Evolutionary conservation across 2,888 invertebrate genomes (phyloP).

Genomic region (Halocaridina rubra): DNA sequence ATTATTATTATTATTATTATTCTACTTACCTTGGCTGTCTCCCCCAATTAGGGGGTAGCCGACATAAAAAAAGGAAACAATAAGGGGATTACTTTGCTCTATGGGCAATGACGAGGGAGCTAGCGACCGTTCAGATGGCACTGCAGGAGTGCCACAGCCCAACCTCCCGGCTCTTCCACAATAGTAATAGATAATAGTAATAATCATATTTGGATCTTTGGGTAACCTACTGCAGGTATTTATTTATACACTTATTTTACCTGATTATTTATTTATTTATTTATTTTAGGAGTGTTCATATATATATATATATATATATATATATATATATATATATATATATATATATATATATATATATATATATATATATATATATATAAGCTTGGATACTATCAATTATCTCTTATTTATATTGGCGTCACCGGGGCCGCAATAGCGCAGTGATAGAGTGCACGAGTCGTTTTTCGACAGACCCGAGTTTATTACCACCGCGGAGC

Average conservation of each 20-base stretch:
- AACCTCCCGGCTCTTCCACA: no score
- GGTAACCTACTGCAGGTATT: not conserved
- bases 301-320: not conserved
- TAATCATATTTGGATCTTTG: no score
- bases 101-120: no score
- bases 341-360: conserved; percentile 11
- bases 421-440: not conserved
- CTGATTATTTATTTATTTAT: not conserved
- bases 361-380: not conserved
- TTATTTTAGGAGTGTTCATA: not conserved
- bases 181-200: no score
- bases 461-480: not conserved
- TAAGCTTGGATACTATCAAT: not conserved
- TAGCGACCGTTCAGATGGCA: no score
- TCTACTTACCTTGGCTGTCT: no score
- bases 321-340: conserved; percentile 14
- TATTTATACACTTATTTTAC: not conserved
- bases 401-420: not conserved
- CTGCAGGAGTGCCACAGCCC: no score
- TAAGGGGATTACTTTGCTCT: no score
- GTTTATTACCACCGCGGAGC: not conserved
- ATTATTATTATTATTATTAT: no score
- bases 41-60: no score
- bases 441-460: not conserved
- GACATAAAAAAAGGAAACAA: no score